Evolutionary conservation across 2,113 vertebrate genomes (phyloP), one percentile per base, ranked within the genome.

Genomic region (Eurypyga helias): DNA sequence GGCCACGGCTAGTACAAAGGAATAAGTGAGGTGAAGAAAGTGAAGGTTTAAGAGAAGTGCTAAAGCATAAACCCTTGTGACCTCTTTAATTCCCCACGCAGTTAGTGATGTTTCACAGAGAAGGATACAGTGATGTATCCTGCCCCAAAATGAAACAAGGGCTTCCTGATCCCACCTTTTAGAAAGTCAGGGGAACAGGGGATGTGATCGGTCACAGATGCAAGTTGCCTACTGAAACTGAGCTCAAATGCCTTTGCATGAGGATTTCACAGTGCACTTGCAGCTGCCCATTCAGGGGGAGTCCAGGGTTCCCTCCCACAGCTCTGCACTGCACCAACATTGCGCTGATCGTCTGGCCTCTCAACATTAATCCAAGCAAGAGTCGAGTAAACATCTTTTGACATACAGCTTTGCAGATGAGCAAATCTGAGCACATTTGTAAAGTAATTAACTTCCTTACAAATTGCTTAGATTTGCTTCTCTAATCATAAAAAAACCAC

Each of bases 401-500:
- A 71, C 82, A 28, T 34, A 73, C 43, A 93, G 67, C 38, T 95
- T 83, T 93, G 88, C 93, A 95, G 85, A 75, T 1, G 1, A 93
- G 92, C 79, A 93, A 88, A 96, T 83, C 67, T 71, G 64, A 95
- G 67, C 34, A 41, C 67, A 89, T 93, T 94, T 89, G 51, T 92
- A 81, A 92, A 91, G 79, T 71, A 93, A 95, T 95, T 92, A 93
- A 87, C 46, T 93, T 94, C 55, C 72, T 89, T 94, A 93, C 60
- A 93, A 94, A 95, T 96, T 92, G 83, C 83, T 94, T 70, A 64
- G 43, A 84, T 96, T 94, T 93, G 85, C 83, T 92, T 92, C 83
- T 81, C 55, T 94, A 83, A 90, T 95, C 79, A 83, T 88, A 96
- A 96, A 94, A 94, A 90, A n/a, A 2, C 0, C 55, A 75, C 67